Evolutionary conservation across 1,140 invertebrate species (phyloP), one percentile per base, ranked within the genome.

Genomic region (Drosophila saltans): DNA sequence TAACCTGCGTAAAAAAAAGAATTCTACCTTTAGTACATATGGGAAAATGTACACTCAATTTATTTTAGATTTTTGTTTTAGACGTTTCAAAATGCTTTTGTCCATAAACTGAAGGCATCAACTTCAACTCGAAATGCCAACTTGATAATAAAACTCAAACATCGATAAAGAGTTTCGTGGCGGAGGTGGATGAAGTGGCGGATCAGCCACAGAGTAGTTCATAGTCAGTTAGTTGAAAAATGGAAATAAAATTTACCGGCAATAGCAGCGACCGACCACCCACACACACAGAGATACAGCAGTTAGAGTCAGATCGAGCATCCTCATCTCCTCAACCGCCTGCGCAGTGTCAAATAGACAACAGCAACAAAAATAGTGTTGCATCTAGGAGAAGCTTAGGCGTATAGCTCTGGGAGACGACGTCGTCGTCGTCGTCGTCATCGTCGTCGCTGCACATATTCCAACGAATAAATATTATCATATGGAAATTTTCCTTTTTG

Each of bases 391-490:
- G 83, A 70, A 68, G 79, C 83, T 72, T 75, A 81, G 81, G 81
- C 81, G 82, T 85, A 78, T 66, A 70, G 65, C 57, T 36, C 16
- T 16, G 16, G 57, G 28, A 52, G 8, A 26, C 45, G 45, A 21
- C 45, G 45, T 24, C 43, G 43, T 24, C 11, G 43, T 24, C 11
- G 16, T 16, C 45, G 5, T 48, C 45, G 9, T 39, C 36, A 9
- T 40, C 8, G 45, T 52, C 45, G 45, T 26, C 21, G 45, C 45
- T 52, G 45, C 45, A 80, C 84, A 88, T 86, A 86, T 86, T 83
- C 83, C 76, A 78, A 66, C 77, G 84, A 89, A 88, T 88, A 90
- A 89, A 89, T 89, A 89, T 89, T 89, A 89, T 89, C 84, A 89
- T 89, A 89, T 89, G 84, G 84, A 89, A 85, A 89, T 89, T 89